These are phyloP conservation scores for Ceramica pisi DNA, from an alignment of 2,888 invertebrate species.

Conservation along the genomic window DNA sequence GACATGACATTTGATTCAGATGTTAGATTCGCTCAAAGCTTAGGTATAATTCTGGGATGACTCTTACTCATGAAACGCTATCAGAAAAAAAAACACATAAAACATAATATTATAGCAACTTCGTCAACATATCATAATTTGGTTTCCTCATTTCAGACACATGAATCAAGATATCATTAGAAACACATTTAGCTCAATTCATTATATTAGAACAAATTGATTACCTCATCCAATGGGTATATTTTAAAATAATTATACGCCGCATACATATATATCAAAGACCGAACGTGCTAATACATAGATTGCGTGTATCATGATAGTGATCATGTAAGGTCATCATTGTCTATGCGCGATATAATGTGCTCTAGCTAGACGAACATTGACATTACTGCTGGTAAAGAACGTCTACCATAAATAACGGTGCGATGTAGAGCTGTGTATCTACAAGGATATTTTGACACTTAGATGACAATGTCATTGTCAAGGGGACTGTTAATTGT, in stretches of 20 bases:
- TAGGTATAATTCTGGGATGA: neutral
- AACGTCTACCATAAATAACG: slow-evolving; percentile 10
- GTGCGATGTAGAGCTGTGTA: slow-evolving; percentile 3
- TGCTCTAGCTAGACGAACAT: slow-evolving; percentile 43
- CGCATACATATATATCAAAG: slow-evolving; percentile 56
- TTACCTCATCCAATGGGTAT: slow-evolving; percentile 46
- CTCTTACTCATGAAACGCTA: neutral
- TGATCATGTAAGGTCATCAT: slow-evolving; percentile 65
- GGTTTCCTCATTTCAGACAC: slow-evolving; percentile 3
- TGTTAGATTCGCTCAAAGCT: neutral
- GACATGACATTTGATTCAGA: neutral
- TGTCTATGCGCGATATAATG: slow-evolving; percentile 52
- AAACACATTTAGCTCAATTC: slow-evolving; percentile 53
- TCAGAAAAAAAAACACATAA: neutral
- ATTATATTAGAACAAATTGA: slow-evolving; percentile 62
- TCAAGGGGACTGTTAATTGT: too few species aligned
- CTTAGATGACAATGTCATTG: too few species aligned
- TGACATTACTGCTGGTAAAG: slow-evolving; percentile 39
- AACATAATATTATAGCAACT: too few species aligned
- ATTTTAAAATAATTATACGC: slow-evolving; percentile 50
- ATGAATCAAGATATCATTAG: slow-evolving; percentile 46
- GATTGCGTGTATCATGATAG: slow-evolving; percentile 71
- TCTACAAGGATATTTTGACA: too few species aligned
- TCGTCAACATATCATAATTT: slow-evolving; percentile 3
- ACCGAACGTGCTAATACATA: slow-evolving; percentile 71